Evolutionary conservation across 2,797 vertebrate genomes (phyloP), one percentile per base, ranked within the genome.

Genomic region (Bovichtus diacanthus): DNA sequence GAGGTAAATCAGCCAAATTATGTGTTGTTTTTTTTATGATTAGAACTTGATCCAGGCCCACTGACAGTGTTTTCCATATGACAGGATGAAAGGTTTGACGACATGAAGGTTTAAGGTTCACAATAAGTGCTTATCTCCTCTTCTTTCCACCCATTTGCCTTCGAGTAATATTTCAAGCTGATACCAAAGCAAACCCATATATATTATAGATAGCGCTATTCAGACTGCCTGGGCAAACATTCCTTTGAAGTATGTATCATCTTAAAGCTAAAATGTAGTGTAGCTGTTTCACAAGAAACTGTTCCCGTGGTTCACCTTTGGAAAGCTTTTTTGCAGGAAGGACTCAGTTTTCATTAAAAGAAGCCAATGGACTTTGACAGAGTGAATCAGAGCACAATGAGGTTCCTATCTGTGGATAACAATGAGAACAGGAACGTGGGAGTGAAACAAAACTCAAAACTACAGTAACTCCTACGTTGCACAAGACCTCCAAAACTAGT

Each of bases 321-420:
- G n/a, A 74, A 83, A 83, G 44, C 41, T 44, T 73, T 72, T 58
- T 6, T 59, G 18, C 9, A 59, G 7, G 27, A 53, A 41, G n/a
- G 34, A 39, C 18, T 55, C 27, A 51, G 9, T 68, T 72, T 59
- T 47, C 12, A 49, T 50, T 47, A 9, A 27, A 54, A 50, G 21
- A 38, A 50, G 39, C 12, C 9, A 53, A 15, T 64, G 36, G 54
- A 39, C 27, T 41, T 54, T 19, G 29, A 29, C 5, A 36, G 9
- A 69, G 50, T 31, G 44, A 39, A 63, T 69, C 23, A 69, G 61
- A 67, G 61, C 67, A 54, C 39, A 66, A 39, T 25, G 31, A 72
- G 5, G 29, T 3, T 36, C 10, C 23, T 38, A 10, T n/a, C 2
- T 5, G 31, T 67, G 31, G 47, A 70, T 65, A 62, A 64, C 46